A percentile compares a stretch with the other conserved stretches of the same genome.
phyloP scores from a whole-genome alignment of 1,140 invertebrate species.

The Limonius californicus region DNA sequence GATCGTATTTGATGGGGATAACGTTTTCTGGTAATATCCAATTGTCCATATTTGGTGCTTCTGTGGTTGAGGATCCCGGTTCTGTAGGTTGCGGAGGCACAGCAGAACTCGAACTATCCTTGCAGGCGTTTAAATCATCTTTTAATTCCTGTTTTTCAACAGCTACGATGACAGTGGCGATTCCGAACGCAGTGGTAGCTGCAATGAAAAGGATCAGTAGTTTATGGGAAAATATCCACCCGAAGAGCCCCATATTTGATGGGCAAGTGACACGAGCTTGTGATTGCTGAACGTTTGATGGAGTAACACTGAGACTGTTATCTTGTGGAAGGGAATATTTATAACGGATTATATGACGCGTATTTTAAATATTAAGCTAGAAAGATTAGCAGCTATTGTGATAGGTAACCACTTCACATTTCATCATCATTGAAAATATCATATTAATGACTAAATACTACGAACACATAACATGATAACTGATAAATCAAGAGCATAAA shows the following conservation, averaged over 20 bases:
- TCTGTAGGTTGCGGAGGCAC: not conserved
- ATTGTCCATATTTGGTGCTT: slow-evolving; percentile 28
- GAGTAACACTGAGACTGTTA: too few species aligned
- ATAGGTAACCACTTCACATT: too few species aligned
- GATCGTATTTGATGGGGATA: slow-evolving; percentile 70
- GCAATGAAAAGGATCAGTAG: slow-evolving; percentile 26
- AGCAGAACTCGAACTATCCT: not conserved
- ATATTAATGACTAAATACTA: too few species aligned
- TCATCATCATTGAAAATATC: too few species aligned
- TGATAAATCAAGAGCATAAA: too few species aligned
- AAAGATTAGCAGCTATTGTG: too few species aligned
- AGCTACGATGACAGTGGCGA: slow-evolving; percentile 28
- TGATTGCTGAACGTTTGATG: too few species aligned
- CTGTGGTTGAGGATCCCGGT: not conserved
- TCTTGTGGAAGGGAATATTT: too few species aligned
- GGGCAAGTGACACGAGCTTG: too few species aligned
- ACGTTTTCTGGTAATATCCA: slow-evolving; percentile 54
- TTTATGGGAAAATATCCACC: slow-evolving; percentile 27
- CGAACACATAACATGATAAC: too few species aligned
- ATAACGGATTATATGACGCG: too few species aligned
- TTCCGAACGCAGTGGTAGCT: slow-evolving; percentile 25
- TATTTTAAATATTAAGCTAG: too few species aligned
- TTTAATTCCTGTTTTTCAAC: slow-evolving; percentile 26
- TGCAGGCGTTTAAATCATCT: slow-evolving; percentile 16
- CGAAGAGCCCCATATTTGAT: slow-evolving; percentile 26